Evolutionary conservation across 1,140 invertebrate species (phyloP), one percentile per base, ranked within the genome.

Genomic region (Drosophila ananassae): DNA sequence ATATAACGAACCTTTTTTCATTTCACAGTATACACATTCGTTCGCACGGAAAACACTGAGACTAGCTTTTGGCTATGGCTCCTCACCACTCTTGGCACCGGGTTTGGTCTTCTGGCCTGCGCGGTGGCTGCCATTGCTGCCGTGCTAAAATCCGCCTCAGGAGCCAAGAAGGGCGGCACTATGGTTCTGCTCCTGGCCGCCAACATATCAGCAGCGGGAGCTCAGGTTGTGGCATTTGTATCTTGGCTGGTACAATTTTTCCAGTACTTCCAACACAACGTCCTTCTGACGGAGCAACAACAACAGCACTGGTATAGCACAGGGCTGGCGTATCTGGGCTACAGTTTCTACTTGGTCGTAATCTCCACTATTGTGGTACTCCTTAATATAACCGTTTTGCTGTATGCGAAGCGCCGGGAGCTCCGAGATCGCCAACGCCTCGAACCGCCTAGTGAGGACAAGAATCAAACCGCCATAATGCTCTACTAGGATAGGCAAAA

Each of bases 241-340:
- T 76, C 90, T 30, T 92, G 91, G 91, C 74, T 91, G 48, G 64
- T 91, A 39, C 91, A 92, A 54, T 92, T 92, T 52, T 85, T 79
- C 56, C 73, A 91, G 37, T 91, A 92, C 71, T 75, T 92, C 3
- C 79, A 60, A n/a, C 77, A 90, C 44, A 92, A 92, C 51, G 91
- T 92, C 0, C 59, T 92, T 5, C 41, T 84, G 4, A 48, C 64
- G 0, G 83, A 82, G 24, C 90, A 92, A 54, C 79, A 77, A n/a
- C 69, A 89, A 24, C 73, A 47, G 12, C 58, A 89, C 28, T 92
- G 91, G 91, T 87, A 91, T 32, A 91, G 90, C 46, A 74, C 68
- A 5, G 90, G 89, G 0, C 54, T 90, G 37, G 82, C 91, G n/a
- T 76, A 67, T 54, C 67, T 92, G 51, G 91, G 91, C 30, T 91